phyloP scores from a whole-genome alignment of 2,888 invertebrate genomes.

The Drosophila nr. fundita region DNA sequence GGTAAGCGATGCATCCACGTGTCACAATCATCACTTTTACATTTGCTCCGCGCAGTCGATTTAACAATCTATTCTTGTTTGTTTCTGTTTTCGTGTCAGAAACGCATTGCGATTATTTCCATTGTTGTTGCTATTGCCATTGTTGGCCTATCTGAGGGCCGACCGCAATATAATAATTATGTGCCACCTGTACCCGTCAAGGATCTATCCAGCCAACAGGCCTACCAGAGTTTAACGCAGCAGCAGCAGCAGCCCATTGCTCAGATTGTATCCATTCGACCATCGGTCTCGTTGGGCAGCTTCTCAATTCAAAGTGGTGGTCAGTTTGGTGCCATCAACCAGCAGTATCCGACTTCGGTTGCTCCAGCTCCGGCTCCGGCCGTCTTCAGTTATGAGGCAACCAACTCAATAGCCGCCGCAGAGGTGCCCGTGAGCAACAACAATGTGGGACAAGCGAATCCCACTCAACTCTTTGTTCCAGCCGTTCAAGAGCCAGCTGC shows the following conservation, averaged over 20 bases:
- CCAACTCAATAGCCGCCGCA: conserved; percentile 42
- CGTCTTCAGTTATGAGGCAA: conserved; percentile 43
- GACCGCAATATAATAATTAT: conserved; percentile 61
- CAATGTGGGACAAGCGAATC: conserved; percentile 36
- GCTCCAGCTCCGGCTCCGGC: conserved; percentile 15
- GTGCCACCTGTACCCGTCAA: conserved; percentile 60
- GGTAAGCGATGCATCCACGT: conserved; percentile 64
- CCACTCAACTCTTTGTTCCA: conserved; percentile 50
- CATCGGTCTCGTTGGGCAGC: conserved; percentile 73
- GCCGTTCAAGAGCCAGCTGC: conserved; percentile 34
- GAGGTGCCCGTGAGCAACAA: conserved; percentile 40
- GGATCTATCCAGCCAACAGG: conserved; percentile 30
- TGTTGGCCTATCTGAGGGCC: conserved; percentile 50
- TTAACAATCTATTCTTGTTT: conserved; percentile 14
- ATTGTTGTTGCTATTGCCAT: conserved; percentile 45
- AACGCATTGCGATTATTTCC: conserved; percentile 56
- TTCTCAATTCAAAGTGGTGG: conserved; percentile 60
- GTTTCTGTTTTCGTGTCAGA: conserved; percentile 51
- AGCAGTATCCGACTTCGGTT: conserved; percentile 22
- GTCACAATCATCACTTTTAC: conserved; percentile 14
- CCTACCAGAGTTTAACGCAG: conserved; percentile 42
- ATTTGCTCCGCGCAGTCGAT: conserved; percentile 16
- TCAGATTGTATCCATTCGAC: conserved; percentile 69
- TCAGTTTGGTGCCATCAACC: conserved; percentile 20
- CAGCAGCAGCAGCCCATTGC: conserved; percentile 32